Base-by-base conservation (phyloP, 2,888 invertebrate genomes). In the Drosophila algonquin region DNA sequence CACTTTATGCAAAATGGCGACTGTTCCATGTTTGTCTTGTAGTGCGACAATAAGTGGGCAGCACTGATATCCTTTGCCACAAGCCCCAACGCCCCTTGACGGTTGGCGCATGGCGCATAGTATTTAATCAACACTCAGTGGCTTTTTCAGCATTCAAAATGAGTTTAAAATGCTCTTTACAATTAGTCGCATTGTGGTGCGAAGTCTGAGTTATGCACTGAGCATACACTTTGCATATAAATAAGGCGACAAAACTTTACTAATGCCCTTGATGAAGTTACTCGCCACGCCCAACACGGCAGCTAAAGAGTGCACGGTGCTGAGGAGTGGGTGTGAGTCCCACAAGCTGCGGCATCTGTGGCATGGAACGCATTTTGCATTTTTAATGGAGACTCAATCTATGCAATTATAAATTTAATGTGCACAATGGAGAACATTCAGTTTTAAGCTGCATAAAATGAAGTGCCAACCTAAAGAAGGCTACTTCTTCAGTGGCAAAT, bases 121-220 rank as follows among this genome's bases (percentile, higher is more conserved):
- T 81, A 87, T 81, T 82, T 75, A 79, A 81, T 87, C 85, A 87
- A 75, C 81, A 69, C 75, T 68, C 57, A 51, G 53, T 35, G 10
- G n/a, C 35, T 14, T n/a, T 46, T 21, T 27, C 30, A 18, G 56
- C 32, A 70, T 50, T 54, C 35, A 24, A 71, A 72, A 52, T 59
- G 10, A 62, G 71, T 71, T 70, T 16, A 51, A 53, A 63, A 51
- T 54, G 40, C 44, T n/a, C 51, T n/a, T 18, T 30, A 56, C 74
- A 81, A 81, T 79, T 87, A 85, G 80, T 76, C 27, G 56, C 72
- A 81, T 87, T 87, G 73, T 73, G 12, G 53, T 35, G 27, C n/a
- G 40, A 45, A 44, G 59, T 50, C n/a, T 21, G 59, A 62, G 21
- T 67, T 60, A 55, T 27, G 24, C n/a, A n/a, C 30, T 45, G 52